Evolutionary conservation across 2,113 vertebrate genomes (phyloP).

Genomic region (Maccullochella peelii): DNA sequence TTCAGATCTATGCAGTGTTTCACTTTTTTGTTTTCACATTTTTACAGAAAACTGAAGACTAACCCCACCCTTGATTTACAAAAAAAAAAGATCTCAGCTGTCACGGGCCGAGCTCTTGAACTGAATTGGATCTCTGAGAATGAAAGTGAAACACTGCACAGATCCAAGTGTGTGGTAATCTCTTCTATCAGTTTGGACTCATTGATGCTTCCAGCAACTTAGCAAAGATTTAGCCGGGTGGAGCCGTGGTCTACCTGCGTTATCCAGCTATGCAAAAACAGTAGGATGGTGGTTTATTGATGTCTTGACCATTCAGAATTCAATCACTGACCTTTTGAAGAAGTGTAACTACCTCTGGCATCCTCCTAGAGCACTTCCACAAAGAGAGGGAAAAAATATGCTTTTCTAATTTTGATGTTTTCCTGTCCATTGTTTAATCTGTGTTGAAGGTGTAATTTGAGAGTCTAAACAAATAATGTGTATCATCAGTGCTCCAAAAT

Average conservation of each 20-base stretch:
- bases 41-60: too few species aligned
- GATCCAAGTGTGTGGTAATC: too few species aligned
- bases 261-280: slow-evolving; percentile 51
- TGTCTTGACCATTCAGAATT: slow-evolving; percentile 45
- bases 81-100: too few species aligned
- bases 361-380: slow-evolving; percentile 22
- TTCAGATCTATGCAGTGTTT: too few species aligned
- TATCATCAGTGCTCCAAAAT: slow-evolving; percentile 5
- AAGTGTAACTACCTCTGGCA: slow-evolving; percentile 27
- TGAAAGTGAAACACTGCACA: too few species aligned
- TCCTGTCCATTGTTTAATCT: slow-evolving; percentile 20
- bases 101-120: too few species aligned
- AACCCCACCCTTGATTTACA: too few species aligned
- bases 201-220: too few species aligned
- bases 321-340: slow-evolving; percentile 9
- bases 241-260: neutral
- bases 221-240: too few species aligned
- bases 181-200: too few species aligned
- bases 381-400: slow-evolving; percentile 8
- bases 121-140: too few species aligned
- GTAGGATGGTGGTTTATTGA: neutral
- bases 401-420: slow-evolving; percentile 12
- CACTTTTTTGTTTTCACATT: too few species aligned
- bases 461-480: neutral
- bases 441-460: slow-evolving; percentile 12